phyloP scores from a whole-genome alignment of 1,140 invertebrate species.

The Hyles euphorbiae region DNA sequence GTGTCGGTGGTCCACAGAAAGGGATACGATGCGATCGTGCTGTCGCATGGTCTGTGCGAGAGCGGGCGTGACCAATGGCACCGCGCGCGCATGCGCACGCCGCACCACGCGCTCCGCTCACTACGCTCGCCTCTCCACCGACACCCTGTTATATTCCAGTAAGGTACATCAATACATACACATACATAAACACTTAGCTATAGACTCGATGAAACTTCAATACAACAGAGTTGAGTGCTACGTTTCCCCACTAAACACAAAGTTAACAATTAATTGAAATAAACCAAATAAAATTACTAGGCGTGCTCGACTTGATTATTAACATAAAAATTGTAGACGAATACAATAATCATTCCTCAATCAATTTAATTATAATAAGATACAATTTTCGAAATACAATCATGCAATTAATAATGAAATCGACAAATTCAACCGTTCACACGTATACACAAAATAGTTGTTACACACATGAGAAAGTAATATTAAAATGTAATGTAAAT shows the following conservation, averaged over 20 bases:
- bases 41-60: too few species aligned
- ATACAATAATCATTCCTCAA: slow-evolving; percentile 3
- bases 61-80: slow-evolving; percentile 4
- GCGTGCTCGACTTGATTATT: slow-evolving; percentile 24
- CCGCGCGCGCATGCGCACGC: slow-evolving; percentile 3
- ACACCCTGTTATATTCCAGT: slow-evolving; percentile 20
- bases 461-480: slow-evolving; percentile 65
- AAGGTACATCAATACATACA: slow-evolving; percentile 33
- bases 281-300: slow-evolving; percentile 20
- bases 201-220: slow-evolving; percentile 36
- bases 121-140: slow-evolving; percentile 11
- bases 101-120: slow-evolving; percentile 5
- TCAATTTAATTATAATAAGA: slow-evolving; percentile 11
- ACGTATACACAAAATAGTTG: slow-evolving; percentile 60
- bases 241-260: slow-evolving; percentile 26
- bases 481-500: slow-evolving; percentile 48
- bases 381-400: slow-evolving; percentile 40
- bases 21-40: slow-evolving; percentile 4
- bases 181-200: slow-evolving; percentile 31
- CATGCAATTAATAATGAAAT: slow-evolving; percentile 46
- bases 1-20: slow-evolving; percentile 8
- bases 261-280: slow-evolving; percentile 28
- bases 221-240: slow-evolving; percentile 30
- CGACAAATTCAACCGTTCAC: slow-evolving; percentile 48
- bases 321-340: slow-evolving; percentile 15